phyloP scores from a whole-genome alignment of 2,797 vertebrate genomes.

The Xiphophorus birchmanni region DNA sequence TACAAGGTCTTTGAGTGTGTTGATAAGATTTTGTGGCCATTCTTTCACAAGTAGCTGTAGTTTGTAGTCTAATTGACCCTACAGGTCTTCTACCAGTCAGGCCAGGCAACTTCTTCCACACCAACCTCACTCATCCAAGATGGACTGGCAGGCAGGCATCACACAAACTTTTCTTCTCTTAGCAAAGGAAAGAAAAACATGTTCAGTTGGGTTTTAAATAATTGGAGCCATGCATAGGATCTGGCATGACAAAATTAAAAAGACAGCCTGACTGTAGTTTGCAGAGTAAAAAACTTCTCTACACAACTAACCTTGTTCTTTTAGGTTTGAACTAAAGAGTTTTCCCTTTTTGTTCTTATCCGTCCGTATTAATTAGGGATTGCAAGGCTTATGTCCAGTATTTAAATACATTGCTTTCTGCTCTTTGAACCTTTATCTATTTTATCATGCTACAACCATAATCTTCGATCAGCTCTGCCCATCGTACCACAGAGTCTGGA shows the following conservation, averaged over 20 bases:
- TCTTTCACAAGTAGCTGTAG: not conserved
- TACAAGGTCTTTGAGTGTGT: not conserved
- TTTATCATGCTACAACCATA: too few relatives aligned
- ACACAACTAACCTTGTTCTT: slow-evolving; percentile 12
- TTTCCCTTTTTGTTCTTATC: not conserved
- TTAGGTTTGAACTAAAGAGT: slow-evolving; percentile 6
- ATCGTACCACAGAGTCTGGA: not conserved
- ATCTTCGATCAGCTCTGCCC: not conserved
- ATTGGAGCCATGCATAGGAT: slow-evolving; percentile 53
- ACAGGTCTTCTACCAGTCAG: not conserved
- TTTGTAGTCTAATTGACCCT: not conserved
- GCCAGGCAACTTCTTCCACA: not conserved
- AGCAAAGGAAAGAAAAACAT: slow-evolving; percentile 29
- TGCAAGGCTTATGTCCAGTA: not conserved
- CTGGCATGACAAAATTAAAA: slow-evolving; percentile 20
- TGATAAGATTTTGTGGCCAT: not conserved
- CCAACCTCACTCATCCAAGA: not conserved
- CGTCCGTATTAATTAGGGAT: not conserved
- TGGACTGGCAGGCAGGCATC: too few relatives aligned
- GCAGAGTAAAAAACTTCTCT: not conserved
- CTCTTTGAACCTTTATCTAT: too few relatives aligned
- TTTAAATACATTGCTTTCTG: not conserved
- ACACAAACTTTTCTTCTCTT: slow-evolving; percentile 5
- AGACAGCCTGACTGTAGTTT: not conserved
- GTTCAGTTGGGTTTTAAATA: slow-evolving; percentile 44